A percentile compares a stretch with the other conserved stretches of the same genome.
These are phyloP conservation scores for Cataglyphis albicans DNA, from an alignment of 2,888 invertebrate species.

Conservation along the genomic window DNA sequence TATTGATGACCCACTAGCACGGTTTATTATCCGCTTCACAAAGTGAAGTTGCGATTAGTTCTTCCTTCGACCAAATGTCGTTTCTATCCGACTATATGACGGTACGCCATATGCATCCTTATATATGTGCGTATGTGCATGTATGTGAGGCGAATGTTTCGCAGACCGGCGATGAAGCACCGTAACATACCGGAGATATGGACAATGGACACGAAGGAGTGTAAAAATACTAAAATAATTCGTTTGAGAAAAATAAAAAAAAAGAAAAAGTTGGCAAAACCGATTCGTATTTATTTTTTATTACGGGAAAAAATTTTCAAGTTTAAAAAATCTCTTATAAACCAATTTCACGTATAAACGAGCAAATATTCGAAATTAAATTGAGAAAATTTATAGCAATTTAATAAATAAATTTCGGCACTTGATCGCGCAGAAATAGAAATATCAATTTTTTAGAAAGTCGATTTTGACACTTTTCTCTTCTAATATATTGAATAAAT, in stretches of 20 bases:
- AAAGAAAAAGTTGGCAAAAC: background rate
- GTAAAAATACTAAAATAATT: conserved; percentile 36
- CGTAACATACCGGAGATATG: conserved; percentile 48
- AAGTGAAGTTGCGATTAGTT: conserved; percentile 54
- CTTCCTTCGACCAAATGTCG: conserved; percentile 44
- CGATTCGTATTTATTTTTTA: background rate
- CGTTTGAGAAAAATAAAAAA: background rate
- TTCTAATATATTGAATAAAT: background rate
- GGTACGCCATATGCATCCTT: conserved; percentile 27
- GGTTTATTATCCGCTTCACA: conserved; percentile 53
- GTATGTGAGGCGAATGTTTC: background rate
- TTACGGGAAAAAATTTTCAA: background rate
- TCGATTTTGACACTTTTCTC: background rate
- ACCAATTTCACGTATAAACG: background rate
- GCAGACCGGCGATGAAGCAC: conserved; percentile 36
- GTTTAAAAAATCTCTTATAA: background rate
- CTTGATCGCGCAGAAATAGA: background rate
- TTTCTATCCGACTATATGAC: conserved; percentile 15
- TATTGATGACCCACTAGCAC: conserved; percentile 58
- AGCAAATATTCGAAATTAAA: background rate
- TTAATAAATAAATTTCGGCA: background rate
- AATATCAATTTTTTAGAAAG: background rate
- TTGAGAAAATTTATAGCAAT: background rate
- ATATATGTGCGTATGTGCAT: background rate
- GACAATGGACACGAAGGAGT: conserved; percentile 42